Evolutionary conservation across 2,888 invertebrate genomes (phyloP).

Genomic region (Andricus curvator): DNA sequence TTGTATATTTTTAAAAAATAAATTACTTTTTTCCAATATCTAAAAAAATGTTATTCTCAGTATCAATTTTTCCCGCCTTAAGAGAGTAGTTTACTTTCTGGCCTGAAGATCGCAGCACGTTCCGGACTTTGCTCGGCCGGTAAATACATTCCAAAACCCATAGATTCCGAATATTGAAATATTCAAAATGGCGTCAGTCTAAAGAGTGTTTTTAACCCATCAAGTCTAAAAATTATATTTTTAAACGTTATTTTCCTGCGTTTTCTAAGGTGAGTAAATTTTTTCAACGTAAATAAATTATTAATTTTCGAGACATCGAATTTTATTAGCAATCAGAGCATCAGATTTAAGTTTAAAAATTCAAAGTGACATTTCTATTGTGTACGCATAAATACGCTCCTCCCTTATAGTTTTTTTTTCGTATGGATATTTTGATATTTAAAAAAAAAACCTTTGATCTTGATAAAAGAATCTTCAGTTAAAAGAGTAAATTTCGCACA

Average conservation of each 20-base stretch:
- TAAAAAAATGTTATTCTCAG: no score
- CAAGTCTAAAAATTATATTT: not conserved
- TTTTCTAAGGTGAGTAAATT: not conserved
- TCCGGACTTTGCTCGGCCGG: not conserved
- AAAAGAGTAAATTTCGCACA: not conserved
- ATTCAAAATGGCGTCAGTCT: not conserved
- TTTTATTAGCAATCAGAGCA: not conserved
- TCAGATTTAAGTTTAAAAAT: not conserved
- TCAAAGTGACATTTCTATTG: not conserved
- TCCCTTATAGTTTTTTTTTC: not conserved
- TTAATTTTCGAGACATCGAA: not conserved
- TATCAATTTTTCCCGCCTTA: not conserved
- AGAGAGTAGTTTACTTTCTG: not conserved
- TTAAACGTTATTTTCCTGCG: not conserved
- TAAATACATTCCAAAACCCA: not conserved
- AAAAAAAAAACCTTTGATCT: not conserved
- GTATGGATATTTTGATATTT: not conserved
- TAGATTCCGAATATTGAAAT: not conserved
- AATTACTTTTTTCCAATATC: no score
- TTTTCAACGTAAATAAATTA: not conserved
- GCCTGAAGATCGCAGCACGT: not conserved
- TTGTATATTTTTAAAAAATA: no score
- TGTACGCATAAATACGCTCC: not conserved
- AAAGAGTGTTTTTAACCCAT: not conserved
- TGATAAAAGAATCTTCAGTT: not conserved